Evolutionary conservation across 2,113 vertebrate genomes (phyloP), one percentile per base, ranked within the genome.

Genomic region (Myrmophylax atrothorax): DNA sequence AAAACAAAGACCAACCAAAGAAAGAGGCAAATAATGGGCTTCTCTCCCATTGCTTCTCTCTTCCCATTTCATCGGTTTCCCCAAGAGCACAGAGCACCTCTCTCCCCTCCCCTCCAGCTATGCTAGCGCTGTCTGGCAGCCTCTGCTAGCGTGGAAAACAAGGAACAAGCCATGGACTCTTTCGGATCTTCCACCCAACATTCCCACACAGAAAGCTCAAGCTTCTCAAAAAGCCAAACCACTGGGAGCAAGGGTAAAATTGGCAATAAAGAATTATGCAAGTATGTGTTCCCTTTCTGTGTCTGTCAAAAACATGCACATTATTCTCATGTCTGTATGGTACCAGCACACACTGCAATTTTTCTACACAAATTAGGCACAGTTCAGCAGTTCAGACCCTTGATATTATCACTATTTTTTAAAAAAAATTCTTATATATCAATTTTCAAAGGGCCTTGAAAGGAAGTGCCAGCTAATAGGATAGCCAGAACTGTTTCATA

Each of bases 401-500:
- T 47, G 37, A 26, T 15, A 49, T 4, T 26, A 2, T 13, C 3
- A 22, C 12, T 60, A 24, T 75, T 63, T 50, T 79, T 63, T 72
- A 50, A 24, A 58, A 59, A 23, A 35, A 64, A 60, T 19, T 47
- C 49, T 89, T 47, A 38, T 3, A 25, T 12, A 38, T 44, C 78
- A 52, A 86, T 96, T 95, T 87, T 96, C 44, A 59, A 80, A 94
- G n/a, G 60, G 76, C 74, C 60, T 75, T 82, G 62, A 90, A 92
- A 94, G 68, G 64, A 94, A 89, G 72, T 89, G 76, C 67, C 67
- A 90, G 90, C 77, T 90, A 94, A 89, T 38, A 92, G 80, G 56
- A 92, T 12, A 94, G 82, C 66, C 85, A 96, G 90, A 70, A 87
- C 83, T 93, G 96, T 94, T 97, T 96, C 94, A 53, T 94, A 96